Evolutionary conservation across 1,140 invertebrate genomes (phyloP), one percentile per base, ranked within the genome.

Genomic region (Nilaparvata lugens): DNA sequence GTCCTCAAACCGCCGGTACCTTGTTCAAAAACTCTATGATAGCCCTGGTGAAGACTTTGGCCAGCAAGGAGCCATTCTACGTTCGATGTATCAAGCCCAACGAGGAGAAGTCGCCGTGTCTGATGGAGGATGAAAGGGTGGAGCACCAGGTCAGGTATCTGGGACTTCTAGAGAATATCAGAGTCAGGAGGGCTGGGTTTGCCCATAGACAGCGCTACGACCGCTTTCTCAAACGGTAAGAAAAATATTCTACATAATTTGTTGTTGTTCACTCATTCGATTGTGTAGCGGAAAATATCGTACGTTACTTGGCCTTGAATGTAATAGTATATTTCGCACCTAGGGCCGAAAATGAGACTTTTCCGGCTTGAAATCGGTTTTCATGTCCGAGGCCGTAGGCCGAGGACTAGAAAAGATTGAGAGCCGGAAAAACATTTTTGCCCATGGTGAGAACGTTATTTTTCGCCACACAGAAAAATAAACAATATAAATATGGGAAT

Each of bases 71-170:
- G 68, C 94, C 95, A 1, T 95, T 93, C 76, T 97, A 97, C 76
- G 91, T 97, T n/a, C 82, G 95, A 48, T 97, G 93, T 71, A 86
- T 96, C 64, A 98, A 98, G 72, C 94, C 95, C 11, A 97, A 97
- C 72, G 91, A 96, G 67, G 80, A 89, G 7, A 97, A 97, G 76
- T 88, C 90, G 52, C 85, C 94, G 0, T 80, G 81, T 57, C 73
- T 83, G 25, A 91, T 94, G 74, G 87, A 95, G 68, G 75, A 84
- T 64, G 78, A 85, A 67, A 77, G 93, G 69, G 89, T 95, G 1
- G 78, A 83, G 62, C 94, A 97, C 79, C 95, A 98, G 78, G 89
- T 93, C 14, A 79, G 85, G 60, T 97, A 97, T 74, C 76, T 97
- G 18, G 93, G 93, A 2, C 76, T 97, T 2, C 78, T 97, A 28